Evolutionary conservation across 2,113 vertebrate species (phyloP), one percentile per base, ranked within the genome.

Genomic region (Anguilla japonica): DNA sequence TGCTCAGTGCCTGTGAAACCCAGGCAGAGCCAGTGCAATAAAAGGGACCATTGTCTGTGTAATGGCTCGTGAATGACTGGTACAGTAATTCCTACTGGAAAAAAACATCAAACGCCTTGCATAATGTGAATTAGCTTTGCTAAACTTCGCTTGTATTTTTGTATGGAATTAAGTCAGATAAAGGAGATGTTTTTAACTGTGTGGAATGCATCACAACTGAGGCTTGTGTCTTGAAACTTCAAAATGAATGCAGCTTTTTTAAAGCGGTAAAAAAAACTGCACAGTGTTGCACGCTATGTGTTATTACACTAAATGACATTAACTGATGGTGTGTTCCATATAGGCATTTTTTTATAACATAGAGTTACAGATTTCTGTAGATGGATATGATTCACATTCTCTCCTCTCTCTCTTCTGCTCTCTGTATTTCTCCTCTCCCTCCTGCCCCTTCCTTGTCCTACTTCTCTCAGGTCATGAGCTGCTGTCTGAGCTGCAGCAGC

Each of bases 401-500:
- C 14, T 71, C 56, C 46, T 41, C 15, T 82, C 5, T 63, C 11
- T 34, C 26, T 29, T 16, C 20, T 39, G 39, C 71, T 83, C 11
- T 57, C 39, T 34, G 34, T 34, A 22, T 18, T 40, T 63, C 16
- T n/a, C 78, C 8, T 81, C 75, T 53, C 67, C 7, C 43, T 41
- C 20, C 41, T 82, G 89, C 0, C 60, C 6, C 20, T 5, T 3
- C 9, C n/a, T 84, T 80, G 57, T 53, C 87, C 15, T n/a, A 41
- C 15, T 83, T 18, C 56, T 82, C 34, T 9, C 94, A 99, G 98
- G 98, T 87, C 98, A 99, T 26, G 98, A 99, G 94, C 90, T 99
- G 82, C 94, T 99, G 34, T 99, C 98, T 0, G 98, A 99, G 93
- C 93, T 99, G 71, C 98, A 99, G 92, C 98, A 99, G 93, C 97